Percentiles rank a stretch among this genome's conserved stretches.
phyloP scores from a whole-genome alignment of 2,888 invertebrate genomes.

The Catocala fraxini region DNA sequence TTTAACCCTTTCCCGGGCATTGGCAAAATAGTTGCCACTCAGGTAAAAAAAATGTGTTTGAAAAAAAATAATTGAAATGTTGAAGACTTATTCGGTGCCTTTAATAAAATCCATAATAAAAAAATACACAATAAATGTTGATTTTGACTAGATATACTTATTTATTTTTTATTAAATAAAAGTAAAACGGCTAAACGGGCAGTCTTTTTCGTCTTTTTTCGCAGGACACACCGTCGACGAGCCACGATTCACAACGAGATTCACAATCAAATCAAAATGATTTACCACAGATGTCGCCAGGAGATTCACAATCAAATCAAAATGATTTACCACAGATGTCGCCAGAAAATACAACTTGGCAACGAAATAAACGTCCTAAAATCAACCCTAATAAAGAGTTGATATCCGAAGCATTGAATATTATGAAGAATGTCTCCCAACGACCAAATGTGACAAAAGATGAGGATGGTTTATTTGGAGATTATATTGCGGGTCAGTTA shows the following conservation, averaged over 20 bases:
- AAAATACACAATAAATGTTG: conserved; percentile 4
- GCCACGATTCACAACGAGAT: not conserved
- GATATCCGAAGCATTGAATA: conserved; percentile 34
- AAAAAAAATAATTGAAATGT: no score
- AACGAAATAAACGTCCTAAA: conserved; percentile 35
- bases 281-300: no score
- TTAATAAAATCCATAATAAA: no score
- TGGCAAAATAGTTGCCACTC: no score
- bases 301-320: no score
- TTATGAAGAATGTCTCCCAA: conserved; percentile 36
- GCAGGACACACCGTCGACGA: conserved; percentile 19
- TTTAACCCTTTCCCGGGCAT: no score
- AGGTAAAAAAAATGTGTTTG: no score
- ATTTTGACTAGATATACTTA: conserved; percentile 25
- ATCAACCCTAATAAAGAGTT: conserved; percentile 31
- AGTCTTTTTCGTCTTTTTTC: not conserved
- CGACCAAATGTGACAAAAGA: conserved; percentile 36
- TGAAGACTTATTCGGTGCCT: no score
- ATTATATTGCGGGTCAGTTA: not conserved
- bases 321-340: conserved; percentile 30
- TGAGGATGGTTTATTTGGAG: conserved; percentile 33
- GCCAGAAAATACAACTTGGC: conserved; percentile 7
- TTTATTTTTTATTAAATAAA: conserved; percentile 9
- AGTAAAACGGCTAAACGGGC: no score
- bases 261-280: conserved; percentile 25